Evolutionary conservation across 30 jellyfish, hydroid and myxozoan species (phyloP).

Genomic region (Cassiopea andromeda): DNA sequence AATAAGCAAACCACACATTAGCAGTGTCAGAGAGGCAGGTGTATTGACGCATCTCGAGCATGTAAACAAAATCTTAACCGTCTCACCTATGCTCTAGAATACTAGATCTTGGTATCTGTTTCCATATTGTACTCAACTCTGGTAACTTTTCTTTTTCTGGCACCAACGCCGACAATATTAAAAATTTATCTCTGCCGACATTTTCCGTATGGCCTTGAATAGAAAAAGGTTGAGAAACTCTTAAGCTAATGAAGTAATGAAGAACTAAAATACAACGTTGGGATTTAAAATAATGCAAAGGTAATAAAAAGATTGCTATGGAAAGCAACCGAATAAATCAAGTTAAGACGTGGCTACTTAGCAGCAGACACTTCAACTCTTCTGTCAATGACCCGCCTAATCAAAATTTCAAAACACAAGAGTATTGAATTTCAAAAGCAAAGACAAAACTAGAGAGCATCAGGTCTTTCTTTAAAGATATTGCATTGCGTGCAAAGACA

Average conservation of each 20-base stretch:
- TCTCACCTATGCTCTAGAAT: slow-evolving; percentile 91
- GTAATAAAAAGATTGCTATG: too few relatives aligned
- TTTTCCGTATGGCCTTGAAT: slow-evolving; percentile 75
- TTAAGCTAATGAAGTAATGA: too few relatives aligned
- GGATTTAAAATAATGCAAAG: too few relatives aligned
- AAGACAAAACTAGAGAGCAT: too few relatives aligned
- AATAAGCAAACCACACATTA: too few relatives aligned
- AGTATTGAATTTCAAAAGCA: neutral
- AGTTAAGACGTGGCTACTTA: too few relatives aligned
- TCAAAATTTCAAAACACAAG: neutral
- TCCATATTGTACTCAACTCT: slow-evolving; percentile 84
- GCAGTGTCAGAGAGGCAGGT: too few relatives aligned
- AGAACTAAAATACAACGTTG: too few relatives aligned
- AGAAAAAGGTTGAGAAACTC: neutral
- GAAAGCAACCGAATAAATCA: too few relatives aligned
- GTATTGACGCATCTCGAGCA: neutral
- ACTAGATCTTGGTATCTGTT: slow-evolving; percentile 83
- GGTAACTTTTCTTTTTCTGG: slow-evolving; percentile 75
- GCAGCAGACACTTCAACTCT: too few relatives aligned
- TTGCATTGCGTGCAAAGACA: too few relatives aligned
- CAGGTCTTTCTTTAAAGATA: too few relatives aligned
- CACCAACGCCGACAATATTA: slow-evolving; percentile 84
- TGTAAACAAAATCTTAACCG: neutral
- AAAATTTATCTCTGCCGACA: slow-evolving; percentile 82
- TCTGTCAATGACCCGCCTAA: neutral